Conservation (phyloP, 2,797 vertebrate genomes). For the Neosalanx taihuensis region DNA sequence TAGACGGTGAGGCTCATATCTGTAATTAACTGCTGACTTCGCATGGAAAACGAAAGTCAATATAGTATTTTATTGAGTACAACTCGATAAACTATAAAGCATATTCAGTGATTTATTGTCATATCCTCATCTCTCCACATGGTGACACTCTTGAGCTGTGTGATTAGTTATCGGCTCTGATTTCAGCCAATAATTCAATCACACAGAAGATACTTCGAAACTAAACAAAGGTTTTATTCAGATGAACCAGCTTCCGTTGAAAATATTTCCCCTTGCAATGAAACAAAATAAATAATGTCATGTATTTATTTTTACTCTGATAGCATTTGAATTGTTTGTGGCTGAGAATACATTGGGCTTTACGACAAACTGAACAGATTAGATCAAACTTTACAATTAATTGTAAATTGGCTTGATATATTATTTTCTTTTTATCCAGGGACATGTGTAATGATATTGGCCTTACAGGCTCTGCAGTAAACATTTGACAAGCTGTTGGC, state of each 20-base stretch:
- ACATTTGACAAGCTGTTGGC: no score
- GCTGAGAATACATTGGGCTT: conserved; percentile 2
- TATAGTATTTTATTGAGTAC: neutral
- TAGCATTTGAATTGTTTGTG: conserved; percentile 42
- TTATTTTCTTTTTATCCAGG: neutral
- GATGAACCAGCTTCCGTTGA: conserved; percentile 4
- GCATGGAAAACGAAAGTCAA: conserved; percentile 2
- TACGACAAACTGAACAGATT: neutral
- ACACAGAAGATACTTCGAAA: conserved; percentile 57
- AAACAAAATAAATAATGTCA: conserved; percentile 24
- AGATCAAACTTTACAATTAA: neutral
- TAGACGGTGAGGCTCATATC: neutral
- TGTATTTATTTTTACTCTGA: conserved; percentile 47
- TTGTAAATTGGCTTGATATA: neutral
- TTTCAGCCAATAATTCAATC: conserved; percentile 62
- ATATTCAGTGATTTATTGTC: conserved; percentile 15
- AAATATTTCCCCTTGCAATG: conserved; percentile 31
- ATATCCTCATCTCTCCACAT: conserved; percentile 55
- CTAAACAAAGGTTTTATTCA: conserved; percentile 58
- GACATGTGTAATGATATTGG: conserved; percentile 23
- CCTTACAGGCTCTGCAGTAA: no score
- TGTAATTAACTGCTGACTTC: neutral
- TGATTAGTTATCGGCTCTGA: conserved; percentile 32
- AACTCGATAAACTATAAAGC: neutral
- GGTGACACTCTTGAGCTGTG: conserved; percentile 75